Evolutionary conservation across 2,797 vertebrate genomes (phyloP), one percentile per base, ranked within the genome.

Genomic region (Apogon hyalosoma): DNA sequence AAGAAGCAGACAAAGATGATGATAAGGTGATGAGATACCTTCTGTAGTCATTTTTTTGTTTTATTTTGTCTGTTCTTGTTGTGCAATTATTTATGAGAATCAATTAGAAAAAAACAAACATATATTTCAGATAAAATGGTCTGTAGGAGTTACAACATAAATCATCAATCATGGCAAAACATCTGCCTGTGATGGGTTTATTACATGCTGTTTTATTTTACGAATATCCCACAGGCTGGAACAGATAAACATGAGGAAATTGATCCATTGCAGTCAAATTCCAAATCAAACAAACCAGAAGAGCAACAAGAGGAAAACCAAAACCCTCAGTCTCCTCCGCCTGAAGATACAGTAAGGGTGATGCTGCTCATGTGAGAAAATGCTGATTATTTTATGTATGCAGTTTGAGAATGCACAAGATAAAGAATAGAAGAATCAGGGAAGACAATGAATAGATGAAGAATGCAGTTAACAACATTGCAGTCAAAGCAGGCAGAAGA

Each of bases 21-120:
- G 51, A 77, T 0, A 59, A 86, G 83, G 86, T 87, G 77, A 76
- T 39, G 46, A 51, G 11, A 69, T 14, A 50, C 24, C n/a, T 24
- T 56, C n/a, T 36, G 19, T 48, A 12, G 10, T 1, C 31, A 10
- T 48, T 41, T 12, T 41, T 41, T 41, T 14, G 11, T 41, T 14
- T 41, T 41, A 12, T 41, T 11, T 41, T 11, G 40, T 24, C 21
- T 24, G 21, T 24, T 24, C 21, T 24, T 24, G 21, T 24, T 24
- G 21, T 24, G 21, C n/a, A n/a, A n/a, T n/a, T n/a, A n/a, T n/a
- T n/a, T n/a, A n/a, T n/a, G n/a, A n/a, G n/a, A n/a, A n/a, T n/a
- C n/a, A n/a, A n/a, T n/a, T n/a, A 24, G 21, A 24, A 24, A 24
- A 24, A 24, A 3, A 31, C n/a, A 11, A 13, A 38, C 36, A 55